Base-by-base conservation (phyloP, 1,140 invertebrate genomes). In the Ganaspis sp. region DNA sequence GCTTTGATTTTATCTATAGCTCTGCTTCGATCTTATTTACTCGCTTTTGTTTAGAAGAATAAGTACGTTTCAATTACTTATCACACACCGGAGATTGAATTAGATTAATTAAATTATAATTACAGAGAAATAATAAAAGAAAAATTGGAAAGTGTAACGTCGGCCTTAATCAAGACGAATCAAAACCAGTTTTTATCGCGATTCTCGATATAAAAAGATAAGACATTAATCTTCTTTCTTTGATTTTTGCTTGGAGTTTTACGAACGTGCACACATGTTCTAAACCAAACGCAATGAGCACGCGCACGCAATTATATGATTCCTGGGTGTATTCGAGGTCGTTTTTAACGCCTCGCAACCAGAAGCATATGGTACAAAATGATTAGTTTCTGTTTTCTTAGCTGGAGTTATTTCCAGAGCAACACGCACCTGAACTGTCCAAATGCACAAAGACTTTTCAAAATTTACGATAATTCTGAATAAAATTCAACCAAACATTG, bases 201-300 rank as follows among this genome's bases (percentile, higher is more conserved):
- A 1, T 64, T n/a, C 3, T 29, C 15, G 58, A 64, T 64, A n/a
- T n/a, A 34, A 64, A 64, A 64, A 64, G 58, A 64, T 64, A 29
- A 64, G 58, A 64, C 23, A 34, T 64, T 34, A 64, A 64, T 64
- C 58, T 64, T 64, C 23, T 15, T 9, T 64, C 21, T 64, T 64
- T 34, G 21, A 29, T 64, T 26, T 64, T n/a, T 29, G n/a, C 15
- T 34, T 64, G 29, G n/a, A 64, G 11, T 64, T 64, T 64, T n/a
- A 26, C 58, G 26, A 29, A 29, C n/a, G n/a, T n/a, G 12, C 26
- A 15, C 23, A 64, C 58, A 34, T n/a, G 15, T 64, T 64, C 23
- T 64, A 64, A 29, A 29, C 58, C 15, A 64, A 64, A n/a, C 2
- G 58, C 58, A 64, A 29, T 29, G 21, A 64, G 58, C 23, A 29